phyloP scores from a whole-genome alignment of 2,888 invertebrate genomes.

The Drosophila neoperkinsi region DNA sequence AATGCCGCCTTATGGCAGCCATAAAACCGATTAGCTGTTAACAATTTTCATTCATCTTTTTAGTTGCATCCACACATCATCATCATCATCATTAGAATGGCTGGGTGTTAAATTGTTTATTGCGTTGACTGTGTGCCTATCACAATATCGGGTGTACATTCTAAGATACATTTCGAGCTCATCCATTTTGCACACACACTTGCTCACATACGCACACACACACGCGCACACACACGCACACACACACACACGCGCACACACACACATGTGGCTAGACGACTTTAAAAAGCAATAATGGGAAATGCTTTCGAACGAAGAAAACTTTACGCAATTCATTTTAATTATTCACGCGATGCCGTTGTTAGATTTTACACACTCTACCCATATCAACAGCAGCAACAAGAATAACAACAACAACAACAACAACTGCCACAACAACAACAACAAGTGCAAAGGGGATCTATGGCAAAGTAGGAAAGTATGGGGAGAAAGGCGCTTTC shows the following conservation, averaged over 20 bases:
- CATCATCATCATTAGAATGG: constrained; percentile 23
- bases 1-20: constrained; percentile 34
- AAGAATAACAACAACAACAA: constrained; percentile 34
- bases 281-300: constrained; percentile 74
- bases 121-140: constrained; percentile 58
- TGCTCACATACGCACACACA: background rate
- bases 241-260: background rate
- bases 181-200: constrained; percentile 27
- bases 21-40: constrained; percentile 53
- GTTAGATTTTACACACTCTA: constrained; percentile 63
- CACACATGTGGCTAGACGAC: constrained; percentile 37
- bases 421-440: constrained; percentile 1
- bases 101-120: constrained; percentile 72
- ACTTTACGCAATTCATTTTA: constrained; percentile 73
- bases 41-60: constrained; percentile 57
- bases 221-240: constrained; percentile 4
- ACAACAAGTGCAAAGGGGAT: constrained; percentile 22
- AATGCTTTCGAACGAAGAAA: constrained; percentile 43
- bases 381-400: constrained; percentile 47
- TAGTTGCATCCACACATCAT: constrained; percentile 10
- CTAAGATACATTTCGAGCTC: constrained; percentile 16
- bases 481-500: constrained; percentile 48
- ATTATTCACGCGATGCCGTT: constrained; percentile 71
- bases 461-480: constrained; percentile 3
- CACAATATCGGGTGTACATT: constrained; percentile 55